Evolutionary conservation across 2,797 vertebrate genomes (phyloP), one percentile per base, ranked within the genome.

Genomic region (Carapus acus): DNA sequence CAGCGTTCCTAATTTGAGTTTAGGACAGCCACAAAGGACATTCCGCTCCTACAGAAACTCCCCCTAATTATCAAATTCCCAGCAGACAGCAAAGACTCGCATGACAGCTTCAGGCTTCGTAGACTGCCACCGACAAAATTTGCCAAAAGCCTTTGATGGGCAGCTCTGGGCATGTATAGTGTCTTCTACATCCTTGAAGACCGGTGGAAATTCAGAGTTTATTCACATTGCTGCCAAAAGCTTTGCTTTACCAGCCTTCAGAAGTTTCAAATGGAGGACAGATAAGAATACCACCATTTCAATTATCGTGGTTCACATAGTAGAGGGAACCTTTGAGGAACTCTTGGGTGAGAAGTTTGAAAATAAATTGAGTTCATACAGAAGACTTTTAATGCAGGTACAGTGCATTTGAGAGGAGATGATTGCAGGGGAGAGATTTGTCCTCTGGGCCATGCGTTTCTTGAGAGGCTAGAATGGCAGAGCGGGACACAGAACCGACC

Each of bases 31-130:
- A 61, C 54, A 44, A 37, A 31, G 43, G 67, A 55, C 48, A 20
- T 49, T 62, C 59, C 22, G 45, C n/a, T 62, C 66, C 60, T 64
- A 49, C 50, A 65, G 65, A 62, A 67, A 67, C 43, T 42, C 19
- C n/a, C 16, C 33, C 40, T 67, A 67, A 69, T 71, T 72, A 73
- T 73, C 69, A 57, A 54, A 62, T 70, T 61, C 46, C 50, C 47
- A 49, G 29, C 16, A 54, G 52, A 69, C 52, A 44, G 9, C 8
- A 59, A 71, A 58, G 43, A 64, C 42, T 55, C 61, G 12, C 59
- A 54, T 58, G 34, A 58, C 49, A 57, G 56, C 36, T 15, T n/a
- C n/a, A 27, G 5, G 24, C 24, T 27, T 4, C 5, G 4, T 27
- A 9, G 24, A 27, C 9, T 27, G 53, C 18, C 52, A 20, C 20